Percentiles rank a stretch among this genome's conserved stretches.
phyloP scores from a whole-genome alignment of 1,140 invertebrate genomes.

The Aphelinus certus region DNA sequence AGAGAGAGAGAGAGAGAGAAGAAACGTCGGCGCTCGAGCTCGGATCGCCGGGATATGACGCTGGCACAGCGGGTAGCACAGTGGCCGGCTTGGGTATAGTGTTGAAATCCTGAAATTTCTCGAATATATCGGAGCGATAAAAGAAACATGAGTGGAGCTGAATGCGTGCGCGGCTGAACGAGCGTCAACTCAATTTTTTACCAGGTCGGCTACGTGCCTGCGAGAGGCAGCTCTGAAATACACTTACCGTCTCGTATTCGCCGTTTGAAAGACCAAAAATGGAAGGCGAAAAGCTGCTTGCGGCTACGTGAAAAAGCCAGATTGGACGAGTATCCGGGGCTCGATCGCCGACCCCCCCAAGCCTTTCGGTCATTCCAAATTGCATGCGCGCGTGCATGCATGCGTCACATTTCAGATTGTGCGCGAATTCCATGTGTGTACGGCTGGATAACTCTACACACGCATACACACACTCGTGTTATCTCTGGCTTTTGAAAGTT shows the following conservation, averaged over 20 bases:
- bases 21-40: neutral
- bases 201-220: neutral
- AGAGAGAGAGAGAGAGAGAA: too few relatives aligned
- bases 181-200: conserved; percentile 14
- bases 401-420: too few relatives aligned
- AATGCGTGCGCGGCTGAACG: neutral
- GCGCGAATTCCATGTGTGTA: too few relatives aligned
- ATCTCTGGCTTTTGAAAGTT: neutral
- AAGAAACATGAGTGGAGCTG: neutral
- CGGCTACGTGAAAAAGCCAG: too few relatives aligned
- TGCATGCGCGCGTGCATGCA: neutral
- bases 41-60: neutral
- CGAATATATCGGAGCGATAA: neutral
- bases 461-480: neutral
- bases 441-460: too few relatives aligned
- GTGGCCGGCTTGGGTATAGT: too few relatives aligned
- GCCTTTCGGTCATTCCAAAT: neutral
- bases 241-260: neutral
- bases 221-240: conserved; percentile 12
- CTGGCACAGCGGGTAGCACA: too few relatives aligned
- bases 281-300: neutral
- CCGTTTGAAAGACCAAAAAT: neutral
- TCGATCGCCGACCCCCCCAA: too few relatives aligned
- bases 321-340: too few relatives aligned
- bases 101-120: neutral